Percentiles rank a stretch among this genome's conserved stretches.
Evolutionary conservation across 2,888 invertebrate genomes (phyloP).

Genomic region (Athetis lepigone): DNA sequence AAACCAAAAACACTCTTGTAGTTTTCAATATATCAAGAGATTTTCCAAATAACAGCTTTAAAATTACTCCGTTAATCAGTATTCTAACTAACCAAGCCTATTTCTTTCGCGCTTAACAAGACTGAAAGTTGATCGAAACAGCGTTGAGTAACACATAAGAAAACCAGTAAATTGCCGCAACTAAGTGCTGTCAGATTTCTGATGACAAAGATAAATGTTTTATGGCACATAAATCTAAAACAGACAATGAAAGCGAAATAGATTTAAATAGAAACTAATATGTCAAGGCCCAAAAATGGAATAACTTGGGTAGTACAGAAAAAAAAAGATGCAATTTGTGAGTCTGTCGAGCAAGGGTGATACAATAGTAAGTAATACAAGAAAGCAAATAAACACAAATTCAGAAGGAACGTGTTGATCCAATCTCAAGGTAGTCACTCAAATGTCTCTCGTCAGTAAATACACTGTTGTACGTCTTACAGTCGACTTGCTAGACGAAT

Average conservation of each 20-base stretch:
- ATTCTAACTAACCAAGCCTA: neutral
- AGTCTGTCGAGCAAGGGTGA: neutral
- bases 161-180: slow-evolving; percentile 25
- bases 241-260: neutral
- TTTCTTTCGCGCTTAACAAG: neutral
- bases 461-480: slow-evolving; percentile 20
- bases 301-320: neutral
- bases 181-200: slow-evolving; percentile 6
- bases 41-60: too few relatives aligned
- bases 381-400: slow-evolving; percentile 12
- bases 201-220: slow-evolving; percentile 10
- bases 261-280: slow-evolving; percentile 7
- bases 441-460: slow-evolving; percentile 30
- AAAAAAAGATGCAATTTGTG: slow-evolving; percentile 3
- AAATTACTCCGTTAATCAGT: neutral
- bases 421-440: slow-evolving; percentile 25
- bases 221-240: neutral
- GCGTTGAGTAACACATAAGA: slow-evolving; percentile 20
- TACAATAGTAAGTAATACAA: slow-evolving; percentile 1
- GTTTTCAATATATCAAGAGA: too few relatives aligned
- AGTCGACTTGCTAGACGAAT: slow-evolving; percentile 73
- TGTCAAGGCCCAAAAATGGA: slow-evolving; percentile 23
- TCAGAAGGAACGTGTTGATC: slow-evolving; percentile 38
- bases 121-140: neutral
- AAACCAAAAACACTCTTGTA: too few relatives aligned